These are phyloP conservation scores for Ciconia maguari DNA, from an alignment of 2,113 vertebrate genomes.

Conservation along the genomic window DNA sequence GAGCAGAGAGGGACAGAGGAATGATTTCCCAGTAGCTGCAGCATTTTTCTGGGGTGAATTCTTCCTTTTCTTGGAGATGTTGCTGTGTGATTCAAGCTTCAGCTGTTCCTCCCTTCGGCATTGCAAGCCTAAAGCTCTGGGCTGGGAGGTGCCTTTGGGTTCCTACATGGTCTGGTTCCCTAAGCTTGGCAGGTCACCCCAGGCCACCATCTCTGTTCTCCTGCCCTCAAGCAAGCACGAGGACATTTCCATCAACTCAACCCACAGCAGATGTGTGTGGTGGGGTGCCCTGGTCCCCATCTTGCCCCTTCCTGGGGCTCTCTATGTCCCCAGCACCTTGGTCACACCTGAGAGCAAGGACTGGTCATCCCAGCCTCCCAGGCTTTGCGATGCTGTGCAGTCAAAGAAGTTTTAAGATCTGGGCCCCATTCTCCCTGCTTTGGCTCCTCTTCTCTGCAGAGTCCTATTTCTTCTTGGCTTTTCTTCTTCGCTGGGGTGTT, in stretches of 20 bases:
- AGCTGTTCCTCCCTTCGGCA: neutral
- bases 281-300: neutral
- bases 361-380: neutral
- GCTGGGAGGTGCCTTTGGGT: neutral
- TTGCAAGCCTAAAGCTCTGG: neutral
- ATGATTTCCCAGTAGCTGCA: neutral
- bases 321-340: neutral
- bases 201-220: neutral
- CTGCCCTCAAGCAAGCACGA: rapidly evolving
- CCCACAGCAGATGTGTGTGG: rapidly evolving
- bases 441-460: neutral
- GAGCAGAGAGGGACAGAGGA: neutral
- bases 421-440: neutral
- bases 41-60: neutral
- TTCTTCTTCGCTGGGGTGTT: neutral
- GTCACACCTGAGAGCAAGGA: neutral
- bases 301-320: neutral
- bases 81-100: neutral
- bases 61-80: neutral
- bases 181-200: neutral
- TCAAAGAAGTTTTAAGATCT: neutral
- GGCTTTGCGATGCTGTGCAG: neutral
- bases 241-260: neutral
- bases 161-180: neutral
- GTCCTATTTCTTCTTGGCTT: conserved; percentile 42